Percentiles rank a stretch among this genome's conserved stretches.
Conservation (phyloP, 2,113 vertebrate species). For the Myanophis thanlyinensis region DNA sequence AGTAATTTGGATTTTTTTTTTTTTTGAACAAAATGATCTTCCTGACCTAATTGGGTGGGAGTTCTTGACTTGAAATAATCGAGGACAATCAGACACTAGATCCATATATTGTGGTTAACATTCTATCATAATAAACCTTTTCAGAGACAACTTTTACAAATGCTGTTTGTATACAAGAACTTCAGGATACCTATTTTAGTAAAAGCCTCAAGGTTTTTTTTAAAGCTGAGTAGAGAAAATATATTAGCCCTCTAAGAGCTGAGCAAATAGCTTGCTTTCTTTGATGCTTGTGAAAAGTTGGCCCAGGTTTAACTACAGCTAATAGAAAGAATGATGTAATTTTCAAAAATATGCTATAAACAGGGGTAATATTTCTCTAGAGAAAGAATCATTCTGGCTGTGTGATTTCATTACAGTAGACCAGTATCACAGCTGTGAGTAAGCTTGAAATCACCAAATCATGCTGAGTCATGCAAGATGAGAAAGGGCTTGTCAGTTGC, state of each 20-base stretch:
- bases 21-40: background rate
- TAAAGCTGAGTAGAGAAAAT: background rate
- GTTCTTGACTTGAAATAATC: background rate
- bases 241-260: background rate
- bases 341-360: background rate
- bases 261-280: background rate
- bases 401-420: slow-evolving; percentile 9
- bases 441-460: slow-evolving; percentile 13
- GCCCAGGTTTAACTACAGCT: background rate
- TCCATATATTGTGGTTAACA: background rate
- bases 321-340: background rate
- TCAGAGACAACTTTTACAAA: background rate
- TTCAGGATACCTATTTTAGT: background rate
- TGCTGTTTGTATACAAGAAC: background rate
- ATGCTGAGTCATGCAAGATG: slow-evolving; percentile 33
- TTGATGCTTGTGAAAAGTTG: background rate
- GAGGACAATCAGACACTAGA: background rate
- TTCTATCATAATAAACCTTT: background rate
- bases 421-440: background rate
- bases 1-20: background rate
- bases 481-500: slow-evolving; percentile 34
- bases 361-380: background rate
- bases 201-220: background rate
- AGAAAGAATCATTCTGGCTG: background rate
- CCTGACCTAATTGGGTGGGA: background rate